These are phyloP conservation scores for Ypsolopha scabrella DNA, from an alignment of 2,888 invertebrate genomes.

Conservation along the genomic window DNA sequence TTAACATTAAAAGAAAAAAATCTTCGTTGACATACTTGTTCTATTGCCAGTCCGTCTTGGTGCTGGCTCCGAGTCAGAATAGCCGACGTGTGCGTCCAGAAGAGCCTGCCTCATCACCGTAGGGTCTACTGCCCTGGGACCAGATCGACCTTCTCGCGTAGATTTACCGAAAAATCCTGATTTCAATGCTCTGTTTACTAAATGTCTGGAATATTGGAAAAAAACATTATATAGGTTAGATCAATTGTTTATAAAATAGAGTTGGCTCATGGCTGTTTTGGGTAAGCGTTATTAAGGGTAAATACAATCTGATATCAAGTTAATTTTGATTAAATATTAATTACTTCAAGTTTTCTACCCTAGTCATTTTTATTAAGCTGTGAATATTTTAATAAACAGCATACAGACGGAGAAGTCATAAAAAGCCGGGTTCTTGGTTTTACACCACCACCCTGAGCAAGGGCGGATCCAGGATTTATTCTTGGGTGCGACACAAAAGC, in stretches of 20 bases:
- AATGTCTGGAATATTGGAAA: constrained; percentile 71
- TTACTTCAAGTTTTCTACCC: not conserved
- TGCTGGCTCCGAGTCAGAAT: constrained; percentile 13
- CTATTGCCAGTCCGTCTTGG: constrained; percentile 31
- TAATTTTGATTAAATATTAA: not conserved
- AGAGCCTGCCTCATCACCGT: constrained; percentile 79
- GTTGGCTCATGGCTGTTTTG: not conserved
- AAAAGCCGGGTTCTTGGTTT: not conserved
- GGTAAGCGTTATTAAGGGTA: not conserved
- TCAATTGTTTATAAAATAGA: not conserved
- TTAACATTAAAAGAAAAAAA: too few relatives aligned
- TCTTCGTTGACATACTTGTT: constrained; percentile 41
- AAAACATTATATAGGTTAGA: constrained; percentile 3
- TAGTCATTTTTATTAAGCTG: not conserved
- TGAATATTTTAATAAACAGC: not conserved
- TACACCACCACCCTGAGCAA: too few relatives aligned
- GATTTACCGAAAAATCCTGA: constrained; percentile 75
- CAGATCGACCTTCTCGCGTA: constrained; percentile 72
- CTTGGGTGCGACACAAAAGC: too few relatives aligned
- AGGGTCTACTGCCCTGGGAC: constrained; percentile 79
- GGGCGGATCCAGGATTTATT: too few relatives aligned
- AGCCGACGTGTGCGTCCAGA: constrained; percentile 35
- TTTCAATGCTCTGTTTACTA: constrained; percentile 80
- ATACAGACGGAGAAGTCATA: constrained; percentile 12
- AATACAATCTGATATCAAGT: not conserved